Evolutionary conservation across 2,888 invertebrate genomes (phyloP).

Genomic region (Lasioglossum figueresi): DNA sequence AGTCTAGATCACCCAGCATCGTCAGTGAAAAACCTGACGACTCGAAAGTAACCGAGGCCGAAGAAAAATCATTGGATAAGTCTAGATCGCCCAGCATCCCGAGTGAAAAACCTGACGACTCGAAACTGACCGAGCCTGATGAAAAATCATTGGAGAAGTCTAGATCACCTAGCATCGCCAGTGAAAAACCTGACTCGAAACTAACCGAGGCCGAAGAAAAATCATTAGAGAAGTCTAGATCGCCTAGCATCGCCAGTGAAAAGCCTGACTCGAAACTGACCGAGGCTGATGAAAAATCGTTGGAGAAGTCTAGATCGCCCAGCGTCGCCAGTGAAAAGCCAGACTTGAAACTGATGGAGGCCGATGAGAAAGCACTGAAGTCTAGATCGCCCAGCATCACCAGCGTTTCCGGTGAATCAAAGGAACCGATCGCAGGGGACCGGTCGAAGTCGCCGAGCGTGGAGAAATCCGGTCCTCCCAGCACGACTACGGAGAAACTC

Average conservation of each 20-base stretch:
- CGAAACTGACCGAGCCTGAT: not conserved
- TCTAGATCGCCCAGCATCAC: not conserved
- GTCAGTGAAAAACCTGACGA: not conserved
- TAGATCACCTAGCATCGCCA: no score
- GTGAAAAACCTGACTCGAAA: not conserved
- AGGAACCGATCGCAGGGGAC: not conserved
- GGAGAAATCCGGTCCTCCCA: conserved; percentile 52
- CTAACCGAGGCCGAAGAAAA: conserved; percentile 8
- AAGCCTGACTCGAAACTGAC: not conserved
- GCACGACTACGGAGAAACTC: conserved; percentile 42
- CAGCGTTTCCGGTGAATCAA: conserved; percentile 2
- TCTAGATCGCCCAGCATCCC: not conserved
- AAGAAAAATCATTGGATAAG: conserved; percentile 27
- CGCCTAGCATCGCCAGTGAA: not conserved
- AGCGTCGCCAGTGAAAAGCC: not conserved
- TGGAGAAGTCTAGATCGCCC: not conserved
- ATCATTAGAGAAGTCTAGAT: conserved; percentile 13
- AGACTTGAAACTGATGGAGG: not conserved
- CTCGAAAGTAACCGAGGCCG: not conserved
- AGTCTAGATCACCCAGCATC: not conserved
- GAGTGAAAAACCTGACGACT: not conserved
- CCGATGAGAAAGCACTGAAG: conserved; percentile 6
- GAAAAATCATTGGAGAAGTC: conserved; percentile 30
- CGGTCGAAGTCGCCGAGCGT: conserved; percentile 6
- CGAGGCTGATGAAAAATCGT: conserved; percentile 25